Conservation (phyloP, 2,113 vertebrate species). For the Dendrocopos noguchii region DNA sequence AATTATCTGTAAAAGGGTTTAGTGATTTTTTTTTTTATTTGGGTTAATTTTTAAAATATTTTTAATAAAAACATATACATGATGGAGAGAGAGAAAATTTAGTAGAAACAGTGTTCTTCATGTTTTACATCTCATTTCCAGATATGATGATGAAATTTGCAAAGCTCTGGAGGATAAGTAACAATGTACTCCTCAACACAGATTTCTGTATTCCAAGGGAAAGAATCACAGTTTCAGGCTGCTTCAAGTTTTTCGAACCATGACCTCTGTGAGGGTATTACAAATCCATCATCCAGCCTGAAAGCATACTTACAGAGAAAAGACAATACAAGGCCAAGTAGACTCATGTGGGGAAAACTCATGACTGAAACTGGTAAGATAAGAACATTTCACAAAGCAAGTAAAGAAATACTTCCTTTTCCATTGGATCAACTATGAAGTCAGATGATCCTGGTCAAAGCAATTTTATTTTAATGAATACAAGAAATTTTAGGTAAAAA, state of each 20-base stretch:
- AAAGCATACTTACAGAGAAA: not conserved
- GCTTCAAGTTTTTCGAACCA: not conserved
- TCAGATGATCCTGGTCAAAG: not conserved
- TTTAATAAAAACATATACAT: not conserved
- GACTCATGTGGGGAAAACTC: not conserved
- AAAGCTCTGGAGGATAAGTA: not conserved
- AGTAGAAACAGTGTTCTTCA: not conserved
- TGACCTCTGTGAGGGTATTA: not conserved
- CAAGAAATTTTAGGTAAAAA: not conserved
- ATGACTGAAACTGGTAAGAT: not conserved
- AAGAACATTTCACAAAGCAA: not conserved
- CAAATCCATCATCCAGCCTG: not conserved
- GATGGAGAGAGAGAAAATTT: not conserved
- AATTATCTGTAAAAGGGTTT: not conserved
- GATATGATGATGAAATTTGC: not conserved
- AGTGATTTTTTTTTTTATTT: not conserved
- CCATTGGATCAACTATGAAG: not conserved
- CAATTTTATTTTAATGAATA: not conserved
- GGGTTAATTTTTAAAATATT: fast-evolving
- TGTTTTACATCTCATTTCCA: not conserved
- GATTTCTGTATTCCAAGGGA: not conserved
- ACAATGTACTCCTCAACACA: not conserved
- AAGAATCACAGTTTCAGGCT: not conserved
- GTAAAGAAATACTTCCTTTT: not conserved
- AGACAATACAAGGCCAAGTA: not conserved